Evolutionary conservation across 30 jellyfish, hydroid and myxozoan genomes (phyloP).

Genomic region (Rhopilema esculentum): DNA sequence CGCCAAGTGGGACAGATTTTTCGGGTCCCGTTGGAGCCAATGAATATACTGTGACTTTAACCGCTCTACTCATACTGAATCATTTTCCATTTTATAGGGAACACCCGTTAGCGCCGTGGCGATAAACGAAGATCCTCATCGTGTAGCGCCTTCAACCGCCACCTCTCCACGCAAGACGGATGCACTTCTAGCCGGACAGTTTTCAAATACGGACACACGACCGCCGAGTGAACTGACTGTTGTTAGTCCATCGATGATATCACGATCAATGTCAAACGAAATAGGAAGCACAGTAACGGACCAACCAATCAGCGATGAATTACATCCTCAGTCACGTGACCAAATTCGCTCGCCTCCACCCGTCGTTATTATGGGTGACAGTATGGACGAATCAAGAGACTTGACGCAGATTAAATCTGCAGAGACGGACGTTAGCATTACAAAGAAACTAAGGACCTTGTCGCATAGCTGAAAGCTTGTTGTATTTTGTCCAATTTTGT

Average conservation of each 20-base stretch:
- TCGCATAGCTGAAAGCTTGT: not conserved
- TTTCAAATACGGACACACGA: slow-evolving; percentile 38
- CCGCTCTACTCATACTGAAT: not conserved
- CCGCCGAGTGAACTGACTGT: slow-evolving; percentile 43
- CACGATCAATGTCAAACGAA: slow-evolving; percentile 37
- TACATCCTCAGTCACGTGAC: slow-evolving; percentile 17
- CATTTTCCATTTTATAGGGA: slow-evolving; percentile 1
- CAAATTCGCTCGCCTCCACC: slow-evolving; percentile 21
- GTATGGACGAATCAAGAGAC: slow-evolving; percentile 30
- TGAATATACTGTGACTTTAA: not conserved
- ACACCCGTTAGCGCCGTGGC: slow-evolving; percentile 49
- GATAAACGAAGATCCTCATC: slow-evolving; percentile 32
- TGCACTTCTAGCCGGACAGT: slow-evolving; percentile 44
- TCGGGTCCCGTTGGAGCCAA: no score
- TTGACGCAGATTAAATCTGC: slow-evolving; percentile 10
- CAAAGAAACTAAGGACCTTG: not conserved
- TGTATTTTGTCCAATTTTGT: not conserved
- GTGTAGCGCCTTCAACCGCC: slow-evolving; percentile 11
- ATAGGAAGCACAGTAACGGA: slow-evolving; percentile 5
- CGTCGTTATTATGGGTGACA: slow-evolving; percentile 38
- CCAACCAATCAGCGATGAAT: slow-evolving; percentile 18
- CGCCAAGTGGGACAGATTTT: no score
- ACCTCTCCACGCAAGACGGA: slow-evolving; percentile 42
- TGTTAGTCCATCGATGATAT: slow-evolving; percentile 62
- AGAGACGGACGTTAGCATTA: not conserved